phyloP scores from a whole-genome alignment of 2,888 invertebrate species.

The Slavum lentiscoides region DNA sequence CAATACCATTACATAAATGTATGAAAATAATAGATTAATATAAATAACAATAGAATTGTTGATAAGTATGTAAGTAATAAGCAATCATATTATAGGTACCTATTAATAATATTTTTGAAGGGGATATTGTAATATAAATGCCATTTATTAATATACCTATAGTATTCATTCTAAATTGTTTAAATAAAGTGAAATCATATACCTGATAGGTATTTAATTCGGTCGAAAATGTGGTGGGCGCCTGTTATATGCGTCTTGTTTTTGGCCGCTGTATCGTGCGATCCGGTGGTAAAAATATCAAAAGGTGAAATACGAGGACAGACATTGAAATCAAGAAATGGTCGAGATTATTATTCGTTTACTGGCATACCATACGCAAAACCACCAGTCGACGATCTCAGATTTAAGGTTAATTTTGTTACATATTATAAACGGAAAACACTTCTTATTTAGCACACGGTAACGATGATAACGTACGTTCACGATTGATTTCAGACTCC shows the following conservation, averaged over 20 bases:
- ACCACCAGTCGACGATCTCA: constrained; percentile 59
- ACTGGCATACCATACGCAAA: constrained; percentile 60
- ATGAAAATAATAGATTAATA: too few species aligned
- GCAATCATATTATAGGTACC: too few species aligned
- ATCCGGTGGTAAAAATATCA: constrained; percentile 57
- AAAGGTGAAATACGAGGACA: constrained; percentile 59
- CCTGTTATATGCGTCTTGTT: background rate
- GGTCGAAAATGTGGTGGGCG: background rate
- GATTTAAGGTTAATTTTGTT: constrained; percentile 59
- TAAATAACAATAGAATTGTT: too few species aligned
- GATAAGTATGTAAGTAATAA: too few species aligned
- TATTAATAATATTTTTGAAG: too few species aligned
- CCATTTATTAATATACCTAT: too few species aligned
- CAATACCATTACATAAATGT: too few species aligned
- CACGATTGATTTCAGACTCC: background rate
- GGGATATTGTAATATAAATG: too few species aligned
- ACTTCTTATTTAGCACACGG: too few species aligned
- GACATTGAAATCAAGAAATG: constrained; percentile 56
- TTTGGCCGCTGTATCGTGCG: constrained; percentile 4
- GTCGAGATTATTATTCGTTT: constrained; percentile 59
- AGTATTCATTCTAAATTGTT: too few species aligned
- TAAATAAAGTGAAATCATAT: too few species aligned
- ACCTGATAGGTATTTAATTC: background rate
- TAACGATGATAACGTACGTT: background rate
- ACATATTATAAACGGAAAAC: too few species aligned